phyloP scores from a whole-genome alignment of 1,140 invertebrate genomes.

The Temnothorax curvispinosus region DNA sequence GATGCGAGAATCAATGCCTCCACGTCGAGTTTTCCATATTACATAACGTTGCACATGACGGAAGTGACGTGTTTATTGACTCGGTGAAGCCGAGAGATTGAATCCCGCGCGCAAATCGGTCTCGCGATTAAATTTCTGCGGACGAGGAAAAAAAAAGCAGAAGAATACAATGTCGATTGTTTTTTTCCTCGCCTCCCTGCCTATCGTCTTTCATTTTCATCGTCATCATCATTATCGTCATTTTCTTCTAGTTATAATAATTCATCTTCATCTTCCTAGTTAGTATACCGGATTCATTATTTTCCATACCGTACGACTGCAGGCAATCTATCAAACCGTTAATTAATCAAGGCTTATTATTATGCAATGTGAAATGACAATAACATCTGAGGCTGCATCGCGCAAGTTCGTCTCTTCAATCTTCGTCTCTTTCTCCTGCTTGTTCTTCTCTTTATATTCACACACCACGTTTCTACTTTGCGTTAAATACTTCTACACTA shows the following conservation, averaged over 20 bases:
- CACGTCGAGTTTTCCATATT: neutral
- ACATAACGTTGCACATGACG: constrained; percentile 13
- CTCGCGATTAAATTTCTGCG: constrained; percentile 60
- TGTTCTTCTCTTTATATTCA: constrained; percentile 21
- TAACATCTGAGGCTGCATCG: constrained; percentile 62
- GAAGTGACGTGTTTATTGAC: constrained; percentile 28
- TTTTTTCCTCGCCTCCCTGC: constrained; percentile 48
- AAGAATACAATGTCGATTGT: constrained; percentile 57
- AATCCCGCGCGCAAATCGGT: constrained; percentile 60
- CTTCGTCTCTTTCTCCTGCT: constrained; percentile 47
- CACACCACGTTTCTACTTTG: neutral
- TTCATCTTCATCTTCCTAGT: constrained; percentile 76
- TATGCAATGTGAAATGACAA: constrained; percentile 75
- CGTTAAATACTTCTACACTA: constrained; percentile 1
- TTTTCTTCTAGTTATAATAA: constrained; percentile 73
- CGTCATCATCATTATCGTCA: constrained; percentile 70
- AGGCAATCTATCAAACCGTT: constrained; percentile 73
- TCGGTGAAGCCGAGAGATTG: constrained; percentile 22
- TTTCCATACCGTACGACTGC: constrained; percentile 62
- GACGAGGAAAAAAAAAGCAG: constrained; percentile 26
- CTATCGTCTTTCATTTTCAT: constrained; percentile 61
- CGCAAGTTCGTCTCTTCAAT: constrained; percentile 67
- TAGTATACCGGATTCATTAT: constrained; percentile 73
- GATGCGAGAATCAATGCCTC: neutral
- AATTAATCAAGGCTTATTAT: constrained; percentile 75